phyloP scores from a whole-genome alignment of 2,797 vertebrate species.

The Sciurus vulgaris region DNA sequence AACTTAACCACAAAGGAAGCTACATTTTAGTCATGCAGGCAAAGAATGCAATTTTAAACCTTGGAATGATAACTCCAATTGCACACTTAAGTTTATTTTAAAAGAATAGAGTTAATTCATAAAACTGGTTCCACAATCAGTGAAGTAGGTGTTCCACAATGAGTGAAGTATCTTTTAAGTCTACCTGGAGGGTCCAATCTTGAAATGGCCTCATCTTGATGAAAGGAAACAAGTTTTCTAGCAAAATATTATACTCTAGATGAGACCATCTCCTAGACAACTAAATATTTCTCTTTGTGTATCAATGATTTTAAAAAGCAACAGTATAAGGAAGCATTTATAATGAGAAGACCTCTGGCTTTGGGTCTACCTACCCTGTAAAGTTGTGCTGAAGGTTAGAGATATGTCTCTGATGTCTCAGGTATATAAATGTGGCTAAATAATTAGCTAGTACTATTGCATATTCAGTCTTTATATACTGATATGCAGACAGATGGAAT shows the following conservation, averaged over 20 bases:
- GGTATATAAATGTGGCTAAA: not conserved
- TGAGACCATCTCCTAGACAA: not conserved
- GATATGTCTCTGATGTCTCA: not conserved
- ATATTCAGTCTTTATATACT: not conserved
- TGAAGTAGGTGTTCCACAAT: not conserved
- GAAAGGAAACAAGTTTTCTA: not conserved
- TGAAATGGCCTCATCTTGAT: not conserved
- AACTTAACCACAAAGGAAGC: not conserved
- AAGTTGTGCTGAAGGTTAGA: not conserved
- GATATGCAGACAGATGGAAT: not conserved
- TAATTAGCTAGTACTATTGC: not conserved
- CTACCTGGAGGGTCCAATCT: not conserved
- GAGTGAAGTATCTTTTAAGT: not conserved
- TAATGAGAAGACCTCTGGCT: not conserved
- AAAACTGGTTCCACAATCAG: not conserved
- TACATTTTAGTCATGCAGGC: conserved; percentile 17
- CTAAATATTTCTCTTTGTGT: not conserved
- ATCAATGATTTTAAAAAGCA: not conserved
- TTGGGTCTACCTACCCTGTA: not conserved
- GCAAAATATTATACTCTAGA: not conserved
- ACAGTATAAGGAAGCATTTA: not conserved
- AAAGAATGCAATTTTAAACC: not conserved
- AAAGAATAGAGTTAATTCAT: not conserved
- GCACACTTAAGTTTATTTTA: not conserved
- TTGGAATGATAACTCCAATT: not conserved